phyloP scores from a whole-genome alignment of 1,140 invertebrate species.

The Thaumetopoea pityocampa region DNA sequence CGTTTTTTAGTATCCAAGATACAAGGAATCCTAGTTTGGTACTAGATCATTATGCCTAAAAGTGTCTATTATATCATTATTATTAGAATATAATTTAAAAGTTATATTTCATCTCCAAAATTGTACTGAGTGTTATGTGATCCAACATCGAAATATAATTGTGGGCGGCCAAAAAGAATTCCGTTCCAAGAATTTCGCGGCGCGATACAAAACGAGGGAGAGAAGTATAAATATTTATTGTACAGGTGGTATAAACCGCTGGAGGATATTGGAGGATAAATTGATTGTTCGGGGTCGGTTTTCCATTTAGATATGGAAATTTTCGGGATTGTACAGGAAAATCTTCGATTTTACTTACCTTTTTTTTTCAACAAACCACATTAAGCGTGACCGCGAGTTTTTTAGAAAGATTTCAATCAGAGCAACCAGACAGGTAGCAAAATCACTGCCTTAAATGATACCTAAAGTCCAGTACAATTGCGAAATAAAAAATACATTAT shows the following conservation, averaged over 20 bases:
- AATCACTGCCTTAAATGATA: too few relatives aligned
- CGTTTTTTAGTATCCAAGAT: too few relatives aligned
- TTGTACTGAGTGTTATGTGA: too few relatives aligned
- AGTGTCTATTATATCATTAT: too few relatives aligned
- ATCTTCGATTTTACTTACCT: conserved; percentile 64
- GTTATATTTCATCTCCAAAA: too few relatives aligned
- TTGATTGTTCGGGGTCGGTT: conserved; percentile 74
- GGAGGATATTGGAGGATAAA: conserved; percentile 72
- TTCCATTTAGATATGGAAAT: conserved; percentile 76
- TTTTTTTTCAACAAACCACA: conserved; percentile 65
- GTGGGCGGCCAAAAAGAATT: conserved; percentile 17
- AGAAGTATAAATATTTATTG: conserved; percentile 74
- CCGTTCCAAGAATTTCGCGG: conserved; percentile 33
- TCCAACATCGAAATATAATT: conserved; percentile 15
- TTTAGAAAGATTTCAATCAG: conserved; percentile 23
- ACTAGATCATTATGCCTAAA: too few relatives aligned
- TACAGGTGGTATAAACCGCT: conserved; percentile 73
- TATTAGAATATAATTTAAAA: too few relatives aligned
- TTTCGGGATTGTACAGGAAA: conserved; percentile 71
- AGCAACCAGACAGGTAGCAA: conserved; percentile 5
- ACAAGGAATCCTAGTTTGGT: too few relatives aligned
- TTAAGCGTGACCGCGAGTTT: conserved; percentile 34
- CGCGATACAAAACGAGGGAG: conserved; percentile 54
- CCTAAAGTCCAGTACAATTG: too few relatives aligned
- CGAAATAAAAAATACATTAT: too few relatives aligned